Base-by-base conservation (phyloP, 2,113 vertebrate species). In the Strigops habroptila region DNA sequence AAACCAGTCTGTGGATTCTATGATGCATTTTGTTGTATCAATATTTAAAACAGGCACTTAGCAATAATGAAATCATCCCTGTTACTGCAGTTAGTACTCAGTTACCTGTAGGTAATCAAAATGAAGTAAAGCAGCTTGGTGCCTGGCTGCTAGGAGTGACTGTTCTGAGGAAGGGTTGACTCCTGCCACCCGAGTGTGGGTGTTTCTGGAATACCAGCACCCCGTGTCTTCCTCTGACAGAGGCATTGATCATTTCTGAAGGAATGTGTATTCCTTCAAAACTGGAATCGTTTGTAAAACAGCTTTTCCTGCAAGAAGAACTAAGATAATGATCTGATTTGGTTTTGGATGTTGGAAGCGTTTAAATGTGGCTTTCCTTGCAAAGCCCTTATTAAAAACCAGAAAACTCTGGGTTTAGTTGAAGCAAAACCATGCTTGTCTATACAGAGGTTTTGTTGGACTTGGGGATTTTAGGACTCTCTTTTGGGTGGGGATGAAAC, bases 211-310 rank as follows among this genome's bases (percentile, higher is more conserved):
- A 22, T n/a, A 2, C 24, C 63, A 78, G 48, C 10, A 12, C 22
- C n/a, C 18, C 16, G 1, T 10, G 5, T 12, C 28, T 10, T 51
- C 46, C 62, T 60, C n/a, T 21, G 24, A 18, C 16, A 65, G 41
- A 24, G 7, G 22, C 18, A 9, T 24, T 24, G 8, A 2, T 39
- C 27, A 11, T 23, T 59, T 59, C 33, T 59, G 33, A 14, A n/a
- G 57, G 37, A 67, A 52, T 12, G 8, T 37, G 13, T 28, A 17
- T 75, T 57, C 46, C 25, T 83, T 62, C 41, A 41, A 25, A 80
- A 19, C 19, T 37, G 14, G n/a, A 80, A 46, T 57, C 0, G 0
- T 75, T 69, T 46, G 24, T 57, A 28, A 64, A 52, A 18, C 3
- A 48, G 12, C 12, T 70, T 67, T 44, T 46, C 12, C 15, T 70